Conservation (phyloP, 2,113 vertebrate genomes). For the Mellivora capensis region DNA sequence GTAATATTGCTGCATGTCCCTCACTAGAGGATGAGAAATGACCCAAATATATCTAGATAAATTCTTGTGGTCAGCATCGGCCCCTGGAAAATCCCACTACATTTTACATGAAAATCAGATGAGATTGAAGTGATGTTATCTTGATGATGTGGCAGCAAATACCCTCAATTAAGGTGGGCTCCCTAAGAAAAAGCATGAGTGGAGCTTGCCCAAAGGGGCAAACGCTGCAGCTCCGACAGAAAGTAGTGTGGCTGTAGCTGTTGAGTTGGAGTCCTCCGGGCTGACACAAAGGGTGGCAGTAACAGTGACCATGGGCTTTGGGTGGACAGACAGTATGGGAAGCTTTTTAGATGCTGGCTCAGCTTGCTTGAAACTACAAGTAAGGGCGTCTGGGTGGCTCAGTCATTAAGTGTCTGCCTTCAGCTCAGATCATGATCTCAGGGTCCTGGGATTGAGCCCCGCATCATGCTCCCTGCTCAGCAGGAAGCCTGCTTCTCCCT, state of each 20-base stretch:
- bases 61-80: not conserved
- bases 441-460: too few relatives aligned
- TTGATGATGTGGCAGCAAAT: not conserved
- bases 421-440: too few relatives aligned
- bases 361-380: not conserved
- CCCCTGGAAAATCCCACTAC: not conserved
- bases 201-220: not conserved
- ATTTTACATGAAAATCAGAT: not conserved
- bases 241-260: not conserved
- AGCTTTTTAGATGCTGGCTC: not conserved
- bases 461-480: too few relatives aligned
- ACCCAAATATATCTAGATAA: not conserved
- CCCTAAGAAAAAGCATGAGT: not conserved
- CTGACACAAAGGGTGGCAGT: not conserved
- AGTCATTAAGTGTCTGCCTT: too few relatives aligned
- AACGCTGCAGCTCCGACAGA: not conserved
- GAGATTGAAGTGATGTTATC: not conserved
- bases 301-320: not conserved
- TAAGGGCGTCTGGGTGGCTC: not conserved
- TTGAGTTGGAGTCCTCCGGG: not conserved
- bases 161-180: not conserved
- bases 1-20: not conserved
- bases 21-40: not conserved
- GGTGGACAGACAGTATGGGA: not conserved
- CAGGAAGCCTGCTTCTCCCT: too few relatives aligned